Evolutionary conservation across 2,113 vertebrate species (phyloP), one percentile per base, ranked within the genome.

Genomic region (Verasper variegatus): DNA sequence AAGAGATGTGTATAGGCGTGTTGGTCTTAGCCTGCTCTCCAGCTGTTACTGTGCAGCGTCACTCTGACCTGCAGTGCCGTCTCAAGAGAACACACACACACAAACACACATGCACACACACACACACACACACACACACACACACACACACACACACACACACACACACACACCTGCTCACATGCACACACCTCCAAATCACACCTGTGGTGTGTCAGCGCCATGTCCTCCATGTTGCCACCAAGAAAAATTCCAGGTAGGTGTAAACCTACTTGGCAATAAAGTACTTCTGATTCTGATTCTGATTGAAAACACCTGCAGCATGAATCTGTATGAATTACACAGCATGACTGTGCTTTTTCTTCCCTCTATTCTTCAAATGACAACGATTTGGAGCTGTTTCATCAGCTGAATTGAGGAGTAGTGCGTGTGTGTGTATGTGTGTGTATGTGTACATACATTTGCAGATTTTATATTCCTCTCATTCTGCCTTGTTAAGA

Each of bases 1-100:
- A 60, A 60, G 51, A 78, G 82, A 81, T 85, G 71, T 85, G 84
- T 68, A 78, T 21, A 54, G 78, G 71, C 57, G 56, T 58, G 84
- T 73, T 59, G n/a, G 70, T 68, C 71, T 65, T 64, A 64, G 54
- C 74, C 75, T 59, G 73, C 31, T 72, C 66, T 79, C 75, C 83
- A 86, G 83, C 83, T 88, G 69, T 83, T 85, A 51, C 64, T 18
- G 40, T 55, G 70, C 79, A 66, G 60, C 55, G n/a, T 70, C 35
- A 68, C 31, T 31, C 31, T 31, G 31, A 31, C 64, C 52, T 66
- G 60, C 51, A 63, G 62, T 64, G 15, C 15, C 2, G 15, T 10
- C 60, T 63, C 47, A 5, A 18, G 7, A 18, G 47, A 18, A 51
- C 47, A 51, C 14, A 51, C 47, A 20, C 47, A 20, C 17, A 18